Percentiles rank a stretch among this genome's conserved stretches.
These are phyloP conservation scores for Cebus imitator DNA, from an alignment of 2,113 vertebrate genomes.

Conservation along the genomic window DNA sequence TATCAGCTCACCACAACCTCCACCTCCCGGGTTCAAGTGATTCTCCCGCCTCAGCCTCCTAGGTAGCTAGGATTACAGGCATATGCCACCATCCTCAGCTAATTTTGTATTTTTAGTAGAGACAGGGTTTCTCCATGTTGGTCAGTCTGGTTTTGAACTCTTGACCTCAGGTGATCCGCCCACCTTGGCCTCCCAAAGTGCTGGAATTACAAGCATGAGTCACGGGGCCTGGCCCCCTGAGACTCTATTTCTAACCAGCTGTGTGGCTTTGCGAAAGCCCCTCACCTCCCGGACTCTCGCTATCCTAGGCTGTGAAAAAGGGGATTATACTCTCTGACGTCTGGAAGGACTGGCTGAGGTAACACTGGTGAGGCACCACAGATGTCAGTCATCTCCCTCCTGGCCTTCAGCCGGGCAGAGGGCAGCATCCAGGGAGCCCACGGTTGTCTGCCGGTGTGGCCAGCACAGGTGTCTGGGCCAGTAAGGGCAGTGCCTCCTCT, in stretches of 20 bases:
- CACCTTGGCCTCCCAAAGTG: no score
- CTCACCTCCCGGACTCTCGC: background rate
- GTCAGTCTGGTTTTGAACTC: no score
- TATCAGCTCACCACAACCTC: no score
- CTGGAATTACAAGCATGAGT: no score
- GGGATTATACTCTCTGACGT: background rate
- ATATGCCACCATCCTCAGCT: no score
- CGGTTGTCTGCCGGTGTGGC: background rate
- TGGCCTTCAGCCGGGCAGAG: background rate
- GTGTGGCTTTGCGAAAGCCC: background rate
- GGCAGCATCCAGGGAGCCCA: background rate
- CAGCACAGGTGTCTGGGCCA: conserved; percentile 3
- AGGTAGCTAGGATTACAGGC: no score
- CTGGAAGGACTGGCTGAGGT: background rate
- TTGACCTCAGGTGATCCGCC: no score
- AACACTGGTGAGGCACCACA: background rate
- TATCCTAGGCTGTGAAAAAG: background rate
- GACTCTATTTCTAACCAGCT: background rate
- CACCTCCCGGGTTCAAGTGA: no score
- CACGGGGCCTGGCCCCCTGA: no score
- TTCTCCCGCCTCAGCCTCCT: no score
- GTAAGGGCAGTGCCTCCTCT: background rate
- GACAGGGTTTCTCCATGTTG: no score
- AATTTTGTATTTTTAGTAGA: no score
- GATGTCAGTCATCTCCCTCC: background rate